Conservation (phyloP, 2,888 invertebrate genomes). For the Melanotus villosus region DNA sequence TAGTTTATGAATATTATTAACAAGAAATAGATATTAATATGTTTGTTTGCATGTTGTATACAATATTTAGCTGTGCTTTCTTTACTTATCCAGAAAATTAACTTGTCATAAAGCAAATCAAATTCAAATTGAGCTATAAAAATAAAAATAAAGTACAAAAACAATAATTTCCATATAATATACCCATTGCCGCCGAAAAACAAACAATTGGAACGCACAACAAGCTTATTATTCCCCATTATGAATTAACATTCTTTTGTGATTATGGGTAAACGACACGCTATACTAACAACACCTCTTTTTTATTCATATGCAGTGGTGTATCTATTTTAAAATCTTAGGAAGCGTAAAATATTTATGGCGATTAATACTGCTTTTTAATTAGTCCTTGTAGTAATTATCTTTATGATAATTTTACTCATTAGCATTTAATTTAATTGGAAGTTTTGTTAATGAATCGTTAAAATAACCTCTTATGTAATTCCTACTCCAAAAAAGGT, state of each 20-base stretch:
- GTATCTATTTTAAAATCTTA: slow-evolving; percentile 21
- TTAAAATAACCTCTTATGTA: not conserved
- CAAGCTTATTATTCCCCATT: slow-evolving; percentile 34
- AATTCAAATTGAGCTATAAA: slow-evolving; percentile 27
- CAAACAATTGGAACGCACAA: slow-evolving; percentile 39
- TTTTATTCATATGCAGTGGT: slow-evolving; percentile 16
- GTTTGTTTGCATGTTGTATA: too few species aligned
- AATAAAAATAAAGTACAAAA: slow-evolving; percentile 21
- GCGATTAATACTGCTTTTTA: slow-evolving; percentile 32
- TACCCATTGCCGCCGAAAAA: slow-evolving; percentile 31
- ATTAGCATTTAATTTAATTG: slow-evolving; percentile 24
- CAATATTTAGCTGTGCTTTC: too few species aligned
- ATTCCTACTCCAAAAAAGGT: not conserved
- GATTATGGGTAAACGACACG: slow-evolving; percentile 35
- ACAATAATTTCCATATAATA: slow-evolving; percentile 33
- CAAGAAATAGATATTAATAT: too few species aligned
- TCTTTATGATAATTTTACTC: slow-evolving; percentile 31
- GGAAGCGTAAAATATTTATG: slow-evolving; percentile 31
- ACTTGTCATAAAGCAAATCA: slow-evolving; percentile 26
- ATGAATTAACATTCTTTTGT: slow-evolving; percentile 39
- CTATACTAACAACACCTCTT: slow-evolving; percentile 12
- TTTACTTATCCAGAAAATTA: not conserved
- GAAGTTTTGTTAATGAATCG: slow-evolving; percentile 17
- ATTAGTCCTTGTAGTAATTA: slow-evolving; percentile 31
- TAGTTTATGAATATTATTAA: too few species aligned